Percentiles rank a stretch among this genome's conserved stretches.
Conservation (phyloP, 2,888 invertebrate species). For the Ophioninae sp. region DNA sequence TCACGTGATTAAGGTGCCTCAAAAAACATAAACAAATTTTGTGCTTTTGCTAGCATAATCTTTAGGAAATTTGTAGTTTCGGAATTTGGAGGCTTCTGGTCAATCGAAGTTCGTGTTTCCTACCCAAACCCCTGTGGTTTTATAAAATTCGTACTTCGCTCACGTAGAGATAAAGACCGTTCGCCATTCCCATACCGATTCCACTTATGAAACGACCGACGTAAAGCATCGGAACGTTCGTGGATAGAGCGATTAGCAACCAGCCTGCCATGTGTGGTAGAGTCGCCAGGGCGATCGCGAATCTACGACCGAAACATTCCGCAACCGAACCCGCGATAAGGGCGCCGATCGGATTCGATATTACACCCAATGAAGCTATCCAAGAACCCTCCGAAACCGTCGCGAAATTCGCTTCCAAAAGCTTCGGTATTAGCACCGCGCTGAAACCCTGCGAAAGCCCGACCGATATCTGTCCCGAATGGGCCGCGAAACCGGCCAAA, state of each 20-base stretch:
- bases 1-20: too few relatives aligned
- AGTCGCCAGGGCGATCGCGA: conserved; percentile 86
- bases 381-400: conserved; percentile 86
- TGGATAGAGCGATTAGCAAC: conserved; percentile 86
- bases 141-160: conserved; percentile 72
- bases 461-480: conserved; percentile 89
- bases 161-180: conserved; percentile 77
- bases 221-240: conserved; percentile 85
- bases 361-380: conserved; percentile 88
- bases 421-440: conserved; percentile 88
- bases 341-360: conserved; percentile 88
- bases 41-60: too few relatives aligned
- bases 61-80: too few relatives aligned
- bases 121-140: too few relatives aligned
- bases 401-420: conserved; percentile 83
- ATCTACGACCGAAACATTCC: conserved; percentile 85
- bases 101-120: too few relatives aligned
- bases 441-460: conserved; percentile 90
- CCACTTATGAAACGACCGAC: conserved; percentile 87
- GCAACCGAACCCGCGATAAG: conserved; percentile 86
- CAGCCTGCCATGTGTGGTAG: conserved; percentile 87
- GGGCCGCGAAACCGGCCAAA: conserved; percentile 87
- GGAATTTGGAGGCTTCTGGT: too few relatives aligned
- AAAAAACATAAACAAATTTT: too few relatives aligned
- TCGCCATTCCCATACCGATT: conserved; percentile 85